phyloP scores from a whole-genome alignment of 2,888 invertebrate species.

The Parochlus steinenii region DNA sequence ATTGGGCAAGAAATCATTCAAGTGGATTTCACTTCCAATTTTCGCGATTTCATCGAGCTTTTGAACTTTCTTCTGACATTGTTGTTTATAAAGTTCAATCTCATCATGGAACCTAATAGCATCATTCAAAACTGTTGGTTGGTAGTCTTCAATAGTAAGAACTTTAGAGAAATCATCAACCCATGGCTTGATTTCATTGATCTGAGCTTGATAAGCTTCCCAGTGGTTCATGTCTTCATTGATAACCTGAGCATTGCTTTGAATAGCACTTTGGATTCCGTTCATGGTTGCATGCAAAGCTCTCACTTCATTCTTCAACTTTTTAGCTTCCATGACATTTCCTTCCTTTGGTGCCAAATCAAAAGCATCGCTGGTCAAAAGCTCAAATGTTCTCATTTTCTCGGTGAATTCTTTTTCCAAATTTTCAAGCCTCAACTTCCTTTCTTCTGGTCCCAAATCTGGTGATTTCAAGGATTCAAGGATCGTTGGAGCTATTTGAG shows the following conservation, averaged over 20 bases:
- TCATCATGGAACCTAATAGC: slow-evolving; percentile 60
- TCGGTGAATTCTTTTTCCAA: slow-evolving; percentile 60
- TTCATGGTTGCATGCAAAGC: slow-evolving; percentile 59
- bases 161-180: slow-evolving; percentile 42
- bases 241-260: slow-evolving; percentile 57
- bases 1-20: slow-evolving; percentile 60
- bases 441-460: slow-evolving; percentile 68
- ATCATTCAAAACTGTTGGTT: slow-evolving; percentile 63
- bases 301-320: slow-evolving; percentile 56
- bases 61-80: slow-evolving; percentile 60
- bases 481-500: slow-evolving; percentile 56
- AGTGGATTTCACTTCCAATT: slow-evolving; percentile 57
- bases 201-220: slow-evolving; percentile 66
- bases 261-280: slow-evolving; percentile 56
- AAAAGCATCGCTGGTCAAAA: slow-evolving; percentile 57
- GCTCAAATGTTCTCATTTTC: slow-evolving; percentile 53
- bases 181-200: slow-evolving; percentile 73
- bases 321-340: slow-evolving; percentile 52
- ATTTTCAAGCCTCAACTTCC: slow-evolving; percentile 55
- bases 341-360: slow-evolving; percentile 49
- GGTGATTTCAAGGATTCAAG: slow-evolving; percentile 59
- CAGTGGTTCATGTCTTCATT: slow-evolving; percentile 66
- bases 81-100: slow-evolving; percentile 53
- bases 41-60: slow-evolving; percentile 56
- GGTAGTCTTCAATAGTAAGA: slow-evolving; percentile 9